A percentile compares a stretch with the other conserved stretches of the same genome.
phyloP scores from a whole-genome alignment of 2,888 invertebrate species.

The Dorcus parallelipipedus region DNA sequence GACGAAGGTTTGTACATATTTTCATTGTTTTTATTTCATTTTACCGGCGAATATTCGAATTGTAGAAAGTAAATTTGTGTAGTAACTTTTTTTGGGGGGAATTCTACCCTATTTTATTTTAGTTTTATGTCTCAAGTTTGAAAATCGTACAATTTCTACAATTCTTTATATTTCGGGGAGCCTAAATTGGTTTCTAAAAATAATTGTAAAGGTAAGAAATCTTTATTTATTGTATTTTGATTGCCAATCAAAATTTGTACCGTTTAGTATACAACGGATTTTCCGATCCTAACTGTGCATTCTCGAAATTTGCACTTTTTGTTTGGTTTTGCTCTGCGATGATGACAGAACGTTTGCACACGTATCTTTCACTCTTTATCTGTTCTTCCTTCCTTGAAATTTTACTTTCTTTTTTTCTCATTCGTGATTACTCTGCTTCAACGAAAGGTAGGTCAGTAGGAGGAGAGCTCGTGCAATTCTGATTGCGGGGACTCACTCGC shows the following conservation, averaged over 20 bases:
- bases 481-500: neutral
- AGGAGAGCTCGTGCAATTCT: slow-evolving; percentile 8
- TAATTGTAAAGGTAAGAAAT: neutral
- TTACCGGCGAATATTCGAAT: neutral
- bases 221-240: neutral
- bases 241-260: neutral
- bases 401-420: slow-evolving; percentile 6
- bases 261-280: neutral
- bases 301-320: slow-evolving; percentile 10
- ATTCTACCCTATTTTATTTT: too few species aligned
- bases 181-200: neutral
- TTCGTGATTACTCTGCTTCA: slow-evolving; percentile 1
- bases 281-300: slow-evolving; percentile 1
- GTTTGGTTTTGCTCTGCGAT: neutral
- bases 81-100: too few species aligned
- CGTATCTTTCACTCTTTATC: slow-evolving; percentile 18
- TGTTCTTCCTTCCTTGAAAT: slow-evolving; percentile 20
- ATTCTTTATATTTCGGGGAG: neutral
- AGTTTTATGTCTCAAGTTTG: too few species aligned
- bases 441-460: slow-evolving; percentile 24
- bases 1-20: slow-evolving; percentile 28
- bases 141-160: neutral
- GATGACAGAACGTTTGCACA: slow-evolving; percentile 4
- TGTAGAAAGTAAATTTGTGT: neutral
- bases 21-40: slow-evolving; percentile 17